Base-by-base conservation (phyloP, 2,113 vertebrate species). In the Proteles cristata region DNA sequence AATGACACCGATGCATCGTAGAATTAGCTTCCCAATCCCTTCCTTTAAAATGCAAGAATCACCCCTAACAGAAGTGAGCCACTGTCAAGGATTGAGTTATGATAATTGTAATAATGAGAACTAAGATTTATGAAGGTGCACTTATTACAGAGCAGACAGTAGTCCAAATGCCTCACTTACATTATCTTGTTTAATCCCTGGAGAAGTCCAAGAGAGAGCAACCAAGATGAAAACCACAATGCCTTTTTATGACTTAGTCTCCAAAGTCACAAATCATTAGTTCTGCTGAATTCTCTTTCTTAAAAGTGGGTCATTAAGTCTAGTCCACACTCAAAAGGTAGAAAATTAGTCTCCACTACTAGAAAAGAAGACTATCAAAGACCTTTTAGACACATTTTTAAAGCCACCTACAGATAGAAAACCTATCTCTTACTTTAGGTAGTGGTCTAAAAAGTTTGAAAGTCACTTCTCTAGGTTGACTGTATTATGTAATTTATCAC, bases 11-110 rank as follows among this genome's bases (percentile, higher is more conserved):
- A 0, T 48, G 86, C 79, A 15, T 79, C 48, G 53, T 28, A 23
- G 81, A 21, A 48, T 73, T 79, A 76, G 68, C 9, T 61, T 31
- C 63, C 68, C 50, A 81, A 1, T 83, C 83, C 68, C 39, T 45
- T 88, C 61, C 68, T 89, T 82, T 93, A 89, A 86, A 85, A 81
- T 77, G n/a, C 21, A 90, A 81, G 93, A 92, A 8, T 53, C 2
- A 86, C 83, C n/a, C 45, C 15, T 53, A 31, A 39, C 15, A 63
- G 12, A 25, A 69, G 17, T 63, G 35, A 66, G 31, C 12, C 43
- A 61, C 33, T 73, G 2, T 61, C 19, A 63, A 10, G 65, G 77
- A 82, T 66, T 45, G 17, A 58, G 26, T 79, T 61, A 73, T 55
- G 10, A 25, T 73, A 5, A 53, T 31, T 91, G 31, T 84, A 89